Base-by-base conservation (phyloP, 23 tunicate species). In the Aplidium turbinatum region DNA sequence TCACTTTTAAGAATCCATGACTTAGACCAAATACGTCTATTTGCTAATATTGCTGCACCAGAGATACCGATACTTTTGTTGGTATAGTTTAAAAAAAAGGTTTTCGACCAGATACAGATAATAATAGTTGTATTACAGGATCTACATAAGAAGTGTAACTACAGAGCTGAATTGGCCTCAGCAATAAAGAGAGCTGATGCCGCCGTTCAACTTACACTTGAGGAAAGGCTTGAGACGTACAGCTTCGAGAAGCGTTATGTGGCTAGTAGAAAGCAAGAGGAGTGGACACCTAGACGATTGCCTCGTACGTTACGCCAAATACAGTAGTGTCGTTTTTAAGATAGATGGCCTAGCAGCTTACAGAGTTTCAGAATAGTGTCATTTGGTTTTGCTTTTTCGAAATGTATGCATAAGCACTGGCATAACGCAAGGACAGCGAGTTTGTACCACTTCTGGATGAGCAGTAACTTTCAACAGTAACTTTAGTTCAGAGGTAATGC, bases 181-280 rank as follows among this genome's bases (percentile, higher is more conserved):
- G 87, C 87, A 1, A 72, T 81, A 1, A 21, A 51, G 20, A 24
- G 30, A 2, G 87, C 87, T 9, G 79, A 81, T 9, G 63, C 30
- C 1, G 87, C 78, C 26, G 7, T 81, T 3, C 34, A 40, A 18
- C 9, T 81, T 63, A 57, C 65, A n/a, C 6, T 81, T 0, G 72
- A 60, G 34, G 30, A 81, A 48, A 42, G 87, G 23, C 25, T 78
- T 36, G 70, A 40, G 60, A 76, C 46, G 31, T 76, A 27, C 21
- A 62, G 63, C 13, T 76, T 76, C 47, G 82, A 76, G 45, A 61
- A 61, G 62, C 68, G 82, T 4, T 76, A 52, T 76, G 11, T 58
- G 28, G 28, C 39, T 2, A 6, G 72, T 35, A 50, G 25, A 18
- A 35, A 18, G 27, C 48, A 21, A 2, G 20, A 38, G 25, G 31